Evolutionary conservation across 64 coral and sea anemone genomes (phyloP).

Genomic region (Platygyra sinensis): DNA sequence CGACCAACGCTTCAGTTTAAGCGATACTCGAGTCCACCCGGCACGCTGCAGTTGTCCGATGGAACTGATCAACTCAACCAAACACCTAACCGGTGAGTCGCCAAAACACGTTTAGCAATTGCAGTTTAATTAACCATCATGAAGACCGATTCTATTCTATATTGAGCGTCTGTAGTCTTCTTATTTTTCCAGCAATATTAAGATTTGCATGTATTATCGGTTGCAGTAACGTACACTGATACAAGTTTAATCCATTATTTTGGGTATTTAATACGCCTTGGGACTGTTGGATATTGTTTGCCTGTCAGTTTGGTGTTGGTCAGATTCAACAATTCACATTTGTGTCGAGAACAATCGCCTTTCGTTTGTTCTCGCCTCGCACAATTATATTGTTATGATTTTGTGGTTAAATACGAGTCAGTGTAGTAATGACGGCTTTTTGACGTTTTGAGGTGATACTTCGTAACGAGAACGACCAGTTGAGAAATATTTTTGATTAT

Average conservation of each 20-base stretch:
- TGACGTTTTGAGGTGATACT: neutral
- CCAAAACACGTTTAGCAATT: neutral
- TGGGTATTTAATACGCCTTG: neutral
- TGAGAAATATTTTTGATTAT: neutral
- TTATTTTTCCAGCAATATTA: neutral
- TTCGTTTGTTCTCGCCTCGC: constrained; percentile 6
- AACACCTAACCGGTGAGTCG: constrained; percentile 8
- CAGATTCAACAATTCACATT: constrained; percentile 4
- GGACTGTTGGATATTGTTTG: neutral
- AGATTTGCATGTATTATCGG: constrained; percentile 30
- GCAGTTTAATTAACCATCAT: neutral
- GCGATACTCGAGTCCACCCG: constrained; percentile 36
- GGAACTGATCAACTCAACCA: constrained; percentile 12
- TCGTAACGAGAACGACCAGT: neutral
- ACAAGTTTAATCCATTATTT: neutral
- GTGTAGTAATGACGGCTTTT: neutral
- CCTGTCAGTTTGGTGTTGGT: neutral
- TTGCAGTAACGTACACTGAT: neutral
- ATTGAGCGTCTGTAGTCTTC: constrained; percentile 34
- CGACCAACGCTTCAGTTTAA: constrained; percentile 27
- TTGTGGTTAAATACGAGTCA: neutral
- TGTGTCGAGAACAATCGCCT: constrained; percentile 6
- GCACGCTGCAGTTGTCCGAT: neutral
- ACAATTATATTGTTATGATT: neutral
- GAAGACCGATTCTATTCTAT: neutral